Evolutionary conservation across 2,113 vertebrate genomes (phyloP), one percentile per base, ranked within the genome.

Genomic region (Macrotus californicus): DNA sequence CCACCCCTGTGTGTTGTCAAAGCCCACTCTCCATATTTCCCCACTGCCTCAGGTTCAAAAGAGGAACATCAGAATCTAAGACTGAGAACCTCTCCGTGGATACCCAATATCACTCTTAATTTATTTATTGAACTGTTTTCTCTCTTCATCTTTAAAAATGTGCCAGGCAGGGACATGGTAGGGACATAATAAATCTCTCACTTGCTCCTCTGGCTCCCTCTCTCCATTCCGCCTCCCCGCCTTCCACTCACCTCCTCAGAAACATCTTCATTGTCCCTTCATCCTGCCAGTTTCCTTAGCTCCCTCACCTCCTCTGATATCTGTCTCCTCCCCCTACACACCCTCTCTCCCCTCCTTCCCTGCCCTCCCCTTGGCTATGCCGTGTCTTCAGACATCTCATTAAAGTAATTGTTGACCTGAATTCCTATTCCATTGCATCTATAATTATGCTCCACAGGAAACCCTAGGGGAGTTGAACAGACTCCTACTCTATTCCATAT

Each of bases 381-480:
- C 92, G 76, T 61, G 59, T 96, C 89, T 97, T 97, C 95, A 97
- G 95, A 96, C 91, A 95, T 97, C 97, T 98, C 98, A 98, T 98
- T 98, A 97, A 97, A 98, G 96, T 97, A 98, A 98, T 97, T 98
- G 97, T 98, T 98, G 98, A 97, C 98, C 97, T 97, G 95, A 97
- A 98, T 98, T 98, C 97, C 86, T 97, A 97, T 97, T 98, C 97
- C 84, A 92, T 90, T 98, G 97, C 97, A 97, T 97, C 97, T 98
- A 97, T 98, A 98, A 98, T 98, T 98, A 98, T 96, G 96, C 94
- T 95, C 96, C 92, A 92, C 93, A 76, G 93, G 94, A 98, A 98
- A 96, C 96, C 96, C 97, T 97, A 82, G 96, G 96, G 97, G 98
- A 98, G 97, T 98, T 91, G 94, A 98, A 97, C 87, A 97, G 98